Evolutionary conservation across 2,113 vertebrate genomes (phyloP), one percentile per base, ranked within the genome.

Genomic region (Edolisoma coerulescens): DNA sequence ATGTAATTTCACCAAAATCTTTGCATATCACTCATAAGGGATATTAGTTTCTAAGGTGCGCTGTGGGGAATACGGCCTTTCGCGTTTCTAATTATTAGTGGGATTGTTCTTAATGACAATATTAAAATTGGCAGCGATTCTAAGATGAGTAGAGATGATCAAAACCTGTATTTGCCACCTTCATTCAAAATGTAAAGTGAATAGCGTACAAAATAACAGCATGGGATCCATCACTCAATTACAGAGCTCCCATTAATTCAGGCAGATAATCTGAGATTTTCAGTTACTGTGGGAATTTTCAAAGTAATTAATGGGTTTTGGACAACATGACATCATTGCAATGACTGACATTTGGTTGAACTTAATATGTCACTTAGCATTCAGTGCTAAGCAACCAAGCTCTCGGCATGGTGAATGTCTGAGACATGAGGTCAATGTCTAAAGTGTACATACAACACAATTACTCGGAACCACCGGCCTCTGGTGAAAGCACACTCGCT

Each of bases 231-330:
- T 67, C 90, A 41, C 59, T 94, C 87, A 93, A 84, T 92, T 96
- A 95, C 85, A 74, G 37, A 42, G n/a, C 63, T 88, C 89, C 77
- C 60, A 95, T 86, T 96, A 96, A 96, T 95, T 95, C 87, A 96
- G 82, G 95, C 95, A 97, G 92, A 96, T 94, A 96, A 96, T 94
- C 76, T 54, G 92, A 95, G 90, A 96, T 96, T 96, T 96, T 94
- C 93, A 88, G 95, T 93, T 96, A 91, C 82, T 96, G 95, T 96
- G 92, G 95, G 93, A 97, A 97, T 96, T 94, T 95, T 84, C 93
- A 17, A 88, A 93, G 93, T 77, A 96, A 96, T 97, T 96, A 96
- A 95, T 93, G 95, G 79, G 79, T 47, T 90, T 95, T 91, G 93
- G 90, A 94, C 95, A 94, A 92, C 79, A 95, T 94, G 92, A 96